A percentile compares a stretch with the other conserved stretches of the same genome.
phyloP scores from a whole-genome alignment of 2,888 invertebrate genomes.

The Pollenia labialis region DNA sequence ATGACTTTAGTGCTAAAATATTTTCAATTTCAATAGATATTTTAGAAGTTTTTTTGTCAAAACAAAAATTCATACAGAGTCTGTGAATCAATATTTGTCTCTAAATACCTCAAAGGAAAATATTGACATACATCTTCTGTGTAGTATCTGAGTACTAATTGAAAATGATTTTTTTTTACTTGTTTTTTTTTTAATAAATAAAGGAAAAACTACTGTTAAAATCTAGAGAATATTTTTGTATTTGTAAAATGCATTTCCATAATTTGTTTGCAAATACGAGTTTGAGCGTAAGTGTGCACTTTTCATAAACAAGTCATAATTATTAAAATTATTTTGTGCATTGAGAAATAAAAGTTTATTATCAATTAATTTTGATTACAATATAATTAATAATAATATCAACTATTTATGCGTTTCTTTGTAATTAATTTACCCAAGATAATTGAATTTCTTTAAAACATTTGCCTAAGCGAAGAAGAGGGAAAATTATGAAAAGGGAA shows the following conservation, averaged over 20 bases:
- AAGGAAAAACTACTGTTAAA: neutral
- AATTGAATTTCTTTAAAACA: slow-evolving; percentile 44
- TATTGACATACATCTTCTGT: slow-evolving; percentile 52
- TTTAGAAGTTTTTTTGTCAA: slow-evolving; percentile 22
- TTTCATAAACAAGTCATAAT: slow-evolving; percentile 8
- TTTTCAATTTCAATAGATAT: slow-evolving; percentile 10
- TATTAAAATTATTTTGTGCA: slow-evolving; percentile 6
- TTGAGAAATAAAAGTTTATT: slow-evolving; percentile 10
- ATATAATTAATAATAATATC: neutral
- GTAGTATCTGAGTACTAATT: slow-evolving; percentile 49
- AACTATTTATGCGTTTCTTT: neutral
- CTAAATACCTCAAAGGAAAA: slow-evolving; percentile 59
- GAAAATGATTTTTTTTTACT: slow-evolving; percentile 29
- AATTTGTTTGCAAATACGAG: neutral
- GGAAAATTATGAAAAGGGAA: slow-evolving; percentile 4
- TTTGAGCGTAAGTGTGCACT: neutral
- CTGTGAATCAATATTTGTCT: slow-evolving; percentile 46
- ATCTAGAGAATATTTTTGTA: neutral
- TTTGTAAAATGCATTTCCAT: slow-evolving; percentile 7
- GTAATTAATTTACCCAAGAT: slow-evolving; percentile 40
- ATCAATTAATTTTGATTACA: slow-evolving; percentile 36
- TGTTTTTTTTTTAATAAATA: neutral
- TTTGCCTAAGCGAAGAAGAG: neutral
- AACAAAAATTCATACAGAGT: slow-evolving; percentile 17
- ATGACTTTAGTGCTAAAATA: neutral